phyloP scores from a whole-genome alignment of 2,113 vertebrate genomes.

The Pachyramphus minor region DNA sequence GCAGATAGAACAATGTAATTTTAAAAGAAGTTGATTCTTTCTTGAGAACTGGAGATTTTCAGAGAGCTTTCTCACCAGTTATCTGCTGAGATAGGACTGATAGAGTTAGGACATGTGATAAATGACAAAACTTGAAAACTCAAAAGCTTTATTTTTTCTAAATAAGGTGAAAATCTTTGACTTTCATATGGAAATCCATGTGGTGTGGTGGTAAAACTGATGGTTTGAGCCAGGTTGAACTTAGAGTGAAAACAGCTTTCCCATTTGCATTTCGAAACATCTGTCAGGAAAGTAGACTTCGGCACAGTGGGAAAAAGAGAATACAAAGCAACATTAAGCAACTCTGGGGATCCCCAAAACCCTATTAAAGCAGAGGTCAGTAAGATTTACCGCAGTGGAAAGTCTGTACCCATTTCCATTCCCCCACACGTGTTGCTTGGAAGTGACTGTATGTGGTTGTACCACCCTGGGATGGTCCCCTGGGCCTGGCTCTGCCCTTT shows the following conservation, averaged over 20 bases:
- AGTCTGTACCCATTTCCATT: not conserved
- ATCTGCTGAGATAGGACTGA: not conserved
- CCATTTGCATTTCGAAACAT: not conserved
- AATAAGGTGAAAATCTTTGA: not conserved
- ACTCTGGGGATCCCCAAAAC: not conserved
- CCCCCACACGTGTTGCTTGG: fast-evolving
- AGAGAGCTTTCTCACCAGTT: not conserved
- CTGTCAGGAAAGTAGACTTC: not conserved
- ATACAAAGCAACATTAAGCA: not conserved
- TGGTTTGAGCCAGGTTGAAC: not conserved
- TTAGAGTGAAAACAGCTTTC: not conserved
- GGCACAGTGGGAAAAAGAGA: not conserved
- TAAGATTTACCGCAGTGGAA: not conserved
- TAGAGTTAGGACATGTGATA: not conserved
- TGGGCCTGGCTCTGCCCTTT: not conserved
- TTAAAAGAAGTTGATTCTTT: not conserved
- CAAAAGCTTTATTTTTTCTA: not conserved
- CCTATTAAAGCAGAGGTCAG: not conserved
- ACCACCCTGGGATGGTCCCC: fast-evolving
- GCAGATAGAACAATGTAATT: not conserved
- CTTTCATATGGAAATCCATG: not conserved
- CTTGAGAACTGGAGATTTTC: not conserved
- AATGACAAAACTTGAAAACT: not conserved
- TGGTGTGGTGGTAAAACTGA: not conserved
- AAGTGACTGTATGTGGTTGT: not conserved